Percentiles rank a stretch among this genome's conserved stretches.
Evolutionary conservation across 2,888 invertebrate species (phyloP).

Genomic region (Ochropleura plecta): DNA sequence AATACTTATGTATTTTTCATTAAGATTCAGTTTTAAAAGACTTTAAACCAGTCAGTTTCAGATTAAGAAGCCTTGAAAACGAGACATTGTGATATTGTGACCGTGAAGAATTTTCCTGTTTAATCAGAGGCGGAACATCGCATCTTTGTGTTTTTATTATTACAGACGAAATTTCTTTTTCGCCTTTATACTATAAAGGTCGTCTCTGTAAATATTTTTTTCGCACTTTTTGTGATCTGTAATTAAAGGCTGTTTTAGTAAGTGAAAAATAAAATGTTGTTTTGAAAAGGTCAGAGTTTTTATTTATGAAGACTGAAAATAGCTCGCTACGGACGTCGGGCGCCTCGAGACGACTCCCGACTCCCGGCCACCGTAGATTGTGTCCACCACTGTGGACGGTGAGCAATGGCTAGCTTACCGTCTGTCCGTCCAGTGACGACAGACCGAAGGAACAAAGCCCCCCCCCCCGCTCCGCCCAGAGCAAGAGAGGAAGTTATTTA

Average conservation of each 20-base stretch:
- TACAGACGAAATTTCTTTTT: conserved; percentile 46
- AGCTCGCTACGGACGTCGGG: not conserved
- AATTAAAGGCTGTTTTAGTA: conserved; percentile 34
- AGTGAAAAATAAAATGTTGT: conserved; percentile 2
- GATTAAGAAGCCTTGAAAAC: conserved; percentile 13
- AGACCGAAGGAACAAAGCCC: too few species aligned
- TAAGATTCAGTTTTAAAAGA: not conserved
- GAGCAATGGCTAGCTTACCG: too few species aligned
- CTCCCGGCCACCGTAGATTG: too few species aligned
- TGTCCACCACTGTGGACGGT: too few species aligned
- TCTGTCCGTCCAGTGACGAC: too few species aligned
- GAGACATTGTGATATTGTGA: conserved; percentile 29
- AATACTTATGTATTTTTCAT: not conserved
- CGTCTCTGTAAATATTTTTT: conserved; percentile 37
- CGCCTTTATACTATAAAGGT: conserved; percentile 20
- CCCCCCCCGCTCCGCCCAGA: too few species aligned
- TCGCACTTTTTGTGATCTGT: conserved; percentile 38
- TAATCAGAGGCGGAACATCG: conserved; percentile 52
- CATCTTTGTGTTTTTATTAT: conserved; percentile 51
- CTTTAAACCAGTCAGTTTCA: conserved; percentile 1
- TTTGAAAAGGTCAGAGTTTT: conserved; percentile 5
- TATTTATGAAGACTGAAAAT: not conserved
- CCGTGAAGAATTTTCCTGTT: conserved; percentile 46
- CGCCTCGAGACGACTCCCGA: too few species aligned
- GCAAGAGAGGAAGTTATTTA: too few species aligned